Conservation (phyloP, 2,113 vertebrate genomes). For the Eptatretus burgeri region DNA sequence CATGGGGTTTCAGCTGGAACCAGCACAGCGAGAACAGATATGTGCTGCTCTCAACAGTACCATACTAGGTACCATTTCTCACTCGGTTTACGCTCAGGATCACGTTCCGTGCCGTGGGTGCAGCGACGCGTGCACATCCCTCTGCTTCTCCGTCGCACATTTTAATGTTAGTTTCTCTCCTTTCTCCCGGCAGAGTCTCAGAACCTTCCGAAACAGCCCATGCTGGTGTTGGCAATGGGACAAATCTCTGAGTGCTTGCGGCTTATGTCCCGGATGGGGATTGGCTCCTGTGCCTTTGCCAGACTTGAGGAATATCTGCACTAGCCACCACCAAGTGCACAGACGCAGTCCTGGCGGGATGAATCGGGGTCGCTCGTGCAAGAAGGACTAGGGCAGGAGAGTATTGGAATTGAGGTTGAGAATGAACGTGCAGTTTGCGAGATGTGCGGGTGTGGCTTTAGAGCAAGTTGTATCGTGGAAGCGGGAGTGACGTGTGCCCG, state of each 20-base stretch:
- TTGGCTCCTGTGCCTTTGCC: slow-evolving; percentile 91
- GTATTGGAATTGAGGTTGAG: too few relatives aligned
- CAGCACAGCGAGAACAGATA: slow-evolving; percentile 69
- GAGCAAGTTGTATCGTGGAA: too few relatives aligned
- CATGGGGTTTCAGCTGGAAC: slow-evolving; percentile 76
- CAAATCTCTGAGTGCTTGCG: slow-evolving; percentile 89
- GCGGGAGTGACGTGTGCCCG: too few relatives aligned
- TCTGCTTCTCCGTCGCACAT: too few relatives aligned
- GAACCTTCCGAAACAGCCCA: slow-evolving; percentile 92
- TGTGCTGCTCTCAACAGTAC: slow-evolving; percentile 92
- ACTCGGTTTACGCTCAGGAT: too few relatives aligned
- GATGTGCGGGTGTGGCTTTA: too few relatives aligned
- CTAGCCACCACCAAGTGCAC: slow-evolving; percentile 25
- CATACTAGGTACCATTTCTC: slow-evolving; percentile 49
- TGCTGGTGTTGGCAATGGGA: slow-evolving; percentile 73
- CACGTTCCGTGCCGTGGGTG: too few relatives aligned
- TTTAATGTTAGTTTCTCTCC: not conserved
- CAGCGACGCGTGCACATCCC: too few relatives aligned
- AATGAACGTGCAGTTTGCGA: too few relatives aligned
- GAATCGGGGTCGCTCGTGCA: too few relatives aligned
- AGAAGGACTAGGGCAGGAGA: too few relatives aligned
- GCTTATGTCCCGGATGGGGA: slow-evolving; percentile 69
- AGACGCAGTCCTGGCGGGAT: not conserved
- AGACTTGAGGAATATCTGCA: slow-evolving; percentile 97
- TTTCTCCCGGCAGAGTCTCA: slow-evolving; percentile 41